These are phyloP conservation scores for Mythimna albipuncta DNA, from an alignment of 2,888 invertebrate genomes.

Conservation along the genomic window DNA sequence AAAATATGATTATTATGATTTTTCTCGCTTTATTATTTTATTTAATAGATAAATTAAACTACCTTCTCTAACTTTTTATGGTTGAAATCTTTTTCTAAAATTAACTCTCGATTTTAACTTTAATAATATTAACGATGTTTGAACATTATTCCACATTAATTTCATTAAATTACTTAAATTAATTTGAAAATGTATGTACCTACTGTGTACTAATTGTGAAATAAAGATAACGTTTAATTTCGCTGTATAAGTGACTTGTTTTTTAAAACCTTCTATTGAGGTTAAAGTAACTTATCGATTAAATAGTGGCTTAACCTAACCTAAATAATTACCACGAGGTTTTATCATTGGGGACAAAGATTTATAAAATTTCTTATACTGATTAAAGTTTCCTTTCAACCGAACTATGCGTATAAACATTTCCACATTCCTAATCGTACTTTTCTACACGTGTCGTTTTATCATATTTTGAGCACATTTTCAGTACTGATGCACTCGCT, in stretches of 20 bases:
- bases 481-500: background rate
- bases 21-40: too few species aligned
- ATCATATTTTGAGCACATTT: background rate
- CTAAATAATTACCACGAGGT: background rate
- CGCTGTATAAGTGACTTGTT: background rate
- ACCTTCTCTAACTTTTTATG: too few species aligned
- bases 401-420: background rate
- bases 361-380: background rate
- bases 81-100: background rate
- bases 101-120: background rate
- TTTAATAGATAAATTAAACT: too few species aligned
- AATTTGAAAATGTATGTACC: too few species aligned
- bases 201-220: too few species aligned
- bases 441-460: conserved; percentile 6
- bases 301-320: background rate
- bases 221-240: background rate
- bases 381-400: background rate
- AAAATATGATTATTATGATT: too few species aligned
- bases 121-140: background rate
- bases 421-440: background rate
- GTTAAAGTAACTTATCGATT: background rate
- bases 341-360: background rate
- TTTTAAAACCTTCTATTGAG: background rate
- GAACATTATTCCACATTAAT: background rate
- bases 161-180: too few species aligned